Percentiles rank a stretch among this genome's conserved stretches.
Conservation (phyloP, 2,888 invertebrate genomes). For the Alsophila aescularia region DNA sequence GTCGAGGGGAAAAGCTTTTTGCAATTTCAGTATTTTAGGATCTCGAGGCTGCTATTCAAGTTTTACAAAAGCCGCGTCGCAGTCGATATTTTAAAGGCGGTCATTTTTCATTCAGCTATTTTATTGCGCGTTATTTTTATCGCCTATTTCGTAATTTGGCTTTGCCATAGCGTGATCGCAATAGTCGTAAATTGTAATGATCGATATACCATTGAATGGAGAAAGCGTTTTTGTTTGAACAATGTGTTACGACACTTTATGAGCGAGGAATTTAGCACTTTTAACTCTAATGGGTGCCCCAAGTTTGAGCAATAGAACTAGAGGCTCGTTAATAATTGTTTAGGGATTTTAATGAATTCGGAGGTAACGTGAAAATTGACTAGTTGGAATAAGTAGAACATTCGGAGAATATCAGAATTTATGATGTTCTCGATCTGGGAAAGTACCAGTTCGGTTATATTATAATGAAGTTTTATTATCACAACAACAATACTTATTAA, state of each 20-base stretch:
- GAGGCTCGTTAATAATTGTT: constrained; percentile 12
- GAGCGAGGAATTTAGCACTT: constrained; percentile 35
- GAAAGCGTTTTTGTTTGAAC: constrained; percentile 37
- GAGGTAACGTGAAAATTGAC: background rate
- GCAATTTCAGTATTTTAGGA: constrained; percentile 31
- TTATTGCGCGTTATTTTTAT: constrained; percentile 28
- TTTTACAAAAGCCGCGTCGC: constrained; percentile 12
- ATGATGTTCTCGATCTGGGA: no score
- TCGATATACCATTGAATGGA: constrained; percentile 33
- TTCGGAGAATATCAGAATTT: no score
- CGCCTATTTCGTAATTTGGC: constrained; percentile 29
- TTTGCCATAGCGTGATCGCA: constrained; percentile 25
- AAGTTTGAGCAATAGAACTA: constrained; percentile 14
- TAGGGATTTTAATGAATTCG: constrained; percentile 1
- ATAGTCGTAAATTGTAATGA: constrained; percentile 33
- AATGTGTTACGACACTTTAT: constrained; percentile 32
- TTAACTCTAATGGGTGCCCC: constrained; percentile 12
- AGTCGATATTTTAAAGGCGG: constrained; percentile 12
- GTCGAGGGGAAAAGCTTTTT: constrained; percentile 34
- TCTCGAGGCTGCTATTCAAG: constrained; percentile 17
- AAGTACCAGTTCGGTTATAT: no score
- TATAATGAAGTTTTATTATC: no score
- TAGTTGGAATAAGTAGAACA: background rate
- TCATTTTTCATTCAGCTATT: constrained; percentile 16
- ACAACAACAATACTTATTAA: no score